Percentiles rank a stretch among this genome's conserved stretches.
Evolutionary conservation across 2,797 vertebrate genomes (phyloP).

Genomic region (Okamejei kenojei): DNA sequence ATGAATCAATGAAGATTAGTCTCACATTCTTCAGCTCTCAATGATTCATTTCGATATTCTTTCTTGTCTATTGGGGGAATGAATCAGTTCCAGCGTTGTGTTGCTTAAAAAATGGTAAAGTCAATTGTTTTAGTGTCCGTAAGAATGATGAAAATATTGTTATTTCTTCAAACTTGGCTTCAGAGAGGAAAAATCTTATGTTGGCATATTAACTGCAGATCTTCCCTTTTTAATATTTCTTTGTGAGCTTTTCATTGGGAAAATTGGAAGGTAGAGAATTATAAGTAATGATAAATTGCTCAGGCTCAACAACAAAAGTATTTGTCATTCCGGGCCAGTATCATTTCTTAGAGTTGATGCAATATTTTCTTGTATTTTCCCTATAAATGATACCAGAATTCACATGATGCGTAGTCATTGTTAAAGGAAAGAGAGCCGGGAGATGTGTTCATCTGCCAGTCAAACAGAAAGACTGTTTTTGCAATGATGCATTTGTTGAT

Average conservation of each 20-base stretch:
- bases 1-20: neutral
- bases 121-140: neutral
- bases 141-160: neutral
- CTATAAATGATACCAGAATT: neutral
- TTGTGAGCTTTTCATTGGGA: neutral
- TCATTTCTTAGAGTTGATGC: neutral
- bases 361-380: neutral
- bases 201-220: neutral
- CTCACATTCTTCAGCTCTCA: neutral
- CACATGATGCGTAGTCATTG: neutral
- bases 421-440: neutral
- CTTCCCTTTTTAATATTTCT: neutral
- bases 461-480: constrained; percentile 18
- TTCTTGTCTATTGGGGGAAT: neutral
- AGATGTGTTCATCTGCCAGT: neutral
- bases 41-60: neutral
- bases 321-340: neutral
- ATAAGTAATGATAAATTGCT: neutral
- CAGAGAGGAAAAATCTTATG: neutral
- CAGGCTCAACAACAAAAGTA: neutral
- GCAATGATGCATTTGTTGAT: constrained; percentile 28
- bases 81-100: neutral
- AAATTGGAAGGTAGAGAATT: neutral
- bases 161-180: neutral
- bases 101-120: neutral